Base-by-base conservation (phyloP, 2,888 invertebrate species). In the Limnephilus auricula region DNA sequence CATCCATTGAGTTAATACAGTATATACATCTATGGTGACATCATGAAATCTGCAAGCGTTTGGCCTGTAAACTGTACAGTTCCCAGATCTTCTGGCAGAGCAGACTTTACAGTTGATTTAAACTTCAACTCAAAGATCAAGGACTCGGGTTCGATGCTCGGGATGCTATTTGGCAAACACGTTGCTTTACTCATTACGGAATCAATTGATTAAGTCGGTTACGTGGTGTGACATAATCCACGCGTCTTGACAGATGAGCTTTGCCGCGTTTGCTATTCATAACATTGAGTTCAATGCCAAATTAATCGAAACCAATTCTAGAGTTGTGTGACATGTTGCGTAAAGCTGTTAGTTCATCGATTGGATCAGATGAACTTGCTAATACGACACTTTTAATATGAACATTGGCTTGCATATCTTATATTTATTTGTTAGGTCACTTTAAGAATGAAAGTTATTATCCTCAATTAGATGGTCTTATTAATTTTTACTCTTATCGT, bases 81-180 rank as follows among this genome's bases (percentile, higher is more conserved):
- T 37, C 84, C n/a, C 84, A 37, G 45, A 12, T n/a, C 30, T 85
- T 85, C 40, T 85, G 85, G 85, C 85, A 15, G 85, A 50, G 85
- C 30, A 85, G 30, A 37, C 30, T 85, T 40, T 85, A 40, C 45
- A 85, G n/a, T 85, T 45, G 45, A 30, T 85, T 40, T 45, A 45
- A 50, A 89, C 79, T 82, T 89, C 45, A 83, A 65, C 65, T 25
- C 25, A 40, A 40, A 84, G 90, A 83, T 90, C 84, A 90, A 90
- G 90, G 90, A 90, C 78, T 90, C 79, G 25, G 31, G 90, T 90
- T 90, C 90, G 79, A 34, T 78, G 85, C n/a, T 90, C 90, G 65
- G n/a, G 40, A 15, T 40, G 40, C 40, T 85, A 85, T 45, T 85
- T 85, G 85, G 45, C 85, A 85, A 40, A 30, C 37, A 83, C n/a